A percentile compares a stretch with the other conserved stretches of the same genome.
phyloP scores from a whole-genome alignment of 2,797 vertebrate species.

The Danio choprae region DNA sequence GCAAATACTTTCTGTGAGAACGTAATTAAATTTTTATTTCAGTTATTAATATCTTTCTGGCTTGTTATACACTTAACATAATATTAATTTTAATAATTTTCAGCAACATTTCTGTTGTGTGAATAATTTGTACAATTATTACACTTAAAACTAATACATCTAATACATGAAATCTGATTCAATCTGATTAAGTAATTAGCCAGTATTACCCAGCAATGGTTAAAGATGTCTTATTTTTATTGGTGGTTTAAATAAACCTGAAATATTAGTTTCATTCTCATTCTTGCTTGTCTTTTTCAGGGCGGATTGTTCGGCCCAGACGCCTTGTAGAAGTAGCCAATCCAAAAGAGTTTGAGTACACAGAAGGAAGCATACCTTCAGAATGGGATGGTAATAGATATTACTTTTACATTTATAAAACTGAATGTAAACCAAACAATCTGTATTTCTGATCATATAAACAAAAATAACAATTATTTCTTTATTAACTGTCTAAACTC shows the following conservation, averaged over 20 bases:
- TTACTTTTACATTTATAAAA: neutral
- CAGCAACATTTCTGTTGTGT: too few relatives aligned
- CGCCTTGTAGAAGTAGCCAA: slow-evolving; percentile 84
- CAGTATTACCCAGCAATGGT: neutral
- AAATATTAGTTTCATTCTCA: slow-evolving; percentile 38
- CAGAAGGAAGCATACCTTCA: slow-evolving; percentile 84
- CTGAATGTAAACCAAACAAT: neutral
- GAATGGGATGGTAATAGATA: slow-evolving; percentile 94
- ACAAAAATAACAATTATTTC: neutral
- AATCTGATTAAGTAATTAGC: too few relatives aligned
- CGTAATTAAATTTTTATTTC: too few relatives aligned
- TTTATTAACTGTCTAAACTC: neutral
- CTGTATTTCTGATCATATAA: neutral
- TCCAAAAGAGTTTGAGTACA: slow-evolving; percentile 81
- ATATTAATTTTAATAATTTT: too few relatives aligned
- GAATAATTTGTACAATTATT: too few relatives aligned
- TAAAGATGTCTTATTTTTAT: neutral
- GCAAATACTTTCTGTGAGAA: too few relatives aligned
- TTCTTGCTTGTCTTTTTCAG: slow-evolving; percentile 72
- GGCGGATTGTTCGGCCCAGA: slow-evolving; percentile 83
- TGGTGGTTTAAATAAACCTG: neutral
- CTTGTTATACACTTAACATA: too few relatives aligned
- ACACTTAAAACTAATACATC: too few relatives aligned
- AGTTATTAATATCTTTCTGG: too few relatives aligned
- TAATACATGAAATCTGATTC: too few relatives aligned